Evolutionary conservation across 2,888 invertebrate genomes (phyloP), one percentile per base, ranked within the genome.

Genomic region (Coleophora flavipennella): DNA sequence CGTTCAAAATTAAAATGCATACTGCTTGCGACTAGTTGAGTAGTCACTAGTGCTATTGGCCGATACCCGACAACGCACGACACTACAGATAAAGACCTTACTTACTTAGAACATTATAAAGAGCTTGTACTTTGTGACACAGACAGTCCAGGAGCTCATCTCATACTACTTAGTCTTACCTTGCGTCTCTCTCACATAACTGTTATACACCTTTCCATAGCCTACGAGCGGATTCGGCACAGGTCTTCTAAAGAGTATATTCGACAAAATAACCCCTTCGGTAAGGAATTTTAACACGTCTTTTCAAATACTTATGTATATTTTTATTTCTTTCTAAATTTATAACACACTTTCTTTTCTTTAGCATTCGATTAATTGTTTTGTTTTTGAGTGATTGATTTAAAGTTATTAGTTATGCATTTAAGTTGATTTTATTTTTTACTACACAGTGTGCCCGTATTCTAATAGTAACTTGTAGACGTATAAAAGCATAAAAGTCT

Each of bases 181-280:
- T 79, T 59, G 73, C 77, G 76, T 76, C 74, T 63, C 69, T 80
- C 78, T 80, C 80, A 84, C 84, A 80, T 83, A 79, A 83, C 79
- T 80, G 62, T 78, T 83, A 78, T 78, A 84, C 84, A 84, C 81
- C 83, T 84, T 84, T 84, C 76, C 84, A 67, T 84, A 85, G 85
- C 84, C 78, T 59, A 80, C 85, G 70, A 80, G 78, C 70, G 85
- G 85, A 85, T 85, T 85, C 81, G 85, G 85, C 81, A 85, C 85
- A 80, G 85, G 85, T 70, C 85, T 85, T 57, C 85, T 85, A 84
- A 85, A 85, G 85, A 85, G 85, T 84, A 85, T 85, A 81, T 85
- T 85, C 85, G 85, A 85, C 85, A 85, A 85, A 85, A 85, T 85
- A 83, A 85, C 85, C 75, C 85, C 85, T 83, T 85, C 85, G 85